Evolutionary conservation across 1,140 invertebrate species (phyloP).

Genomic region (Stenopsyche tienmushanensis): DNA sequence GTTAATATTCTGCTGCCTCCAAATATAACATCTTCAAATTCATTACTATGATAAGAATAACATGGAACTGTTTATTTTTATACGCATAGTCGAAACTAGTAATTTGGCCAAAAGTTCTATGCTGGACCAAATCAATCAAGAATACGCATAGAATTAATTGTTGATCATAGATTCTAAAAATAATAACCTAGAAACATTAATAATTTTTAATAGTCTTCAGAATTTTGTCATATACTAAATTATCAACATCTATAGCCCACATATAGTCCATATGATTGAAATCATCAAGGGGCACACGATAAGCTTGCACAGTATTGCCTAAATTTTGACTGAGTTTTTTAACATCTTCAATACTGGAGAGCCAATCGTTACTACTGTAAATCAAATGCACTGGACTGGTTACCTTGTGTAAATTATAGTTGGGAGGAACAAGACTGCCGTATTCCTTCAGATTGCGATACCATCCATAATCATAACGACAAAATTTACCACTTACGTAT

Average conservation of each 20-base stretch:
- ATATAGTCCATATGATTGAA: constrained; percentile 64
- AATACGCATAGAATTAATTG: no score
- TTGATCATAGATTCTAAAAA: no score
- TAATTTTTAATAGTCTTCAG: no score
- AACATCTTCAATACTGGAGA: constrained; percentile 56
- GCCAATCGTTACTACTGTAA: constrained; percentile 64
- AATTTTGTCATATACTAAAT: constrained; percentile 51
- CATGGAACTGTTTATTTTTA: no score
- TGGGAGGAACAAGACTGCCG: constrained; percentile 57
- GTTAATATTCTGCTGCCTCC: no score
- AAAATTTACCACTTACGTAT: constrained; percentile 51
- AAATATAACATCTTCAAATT: no score
- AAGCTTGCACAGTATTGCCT: constrained; percentile 50
- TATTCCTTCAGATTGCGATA: constrained; percentile 50
- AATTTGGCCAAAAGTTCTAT: no score
- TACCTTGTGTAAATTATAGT: constrained; percentile 61
- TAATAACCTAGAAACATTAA: no score
- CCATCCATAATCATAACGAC: constrained; percentile 53
- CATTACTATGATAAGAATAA: no score
- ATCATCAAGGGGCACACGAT: constrained; percentile 47
- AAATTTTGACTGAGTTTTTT: constrained; percentile 48
- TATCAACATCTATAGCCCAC: constrained; percentile 54
- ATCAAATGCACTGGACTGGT: constrained; percentile 63
- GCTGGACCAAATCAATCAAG: no score
- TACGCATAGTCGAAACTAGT: no score